Conservation (phyloP, 2,888 invertebrate genomes). For the Azorinus chamasolen region DNA sequence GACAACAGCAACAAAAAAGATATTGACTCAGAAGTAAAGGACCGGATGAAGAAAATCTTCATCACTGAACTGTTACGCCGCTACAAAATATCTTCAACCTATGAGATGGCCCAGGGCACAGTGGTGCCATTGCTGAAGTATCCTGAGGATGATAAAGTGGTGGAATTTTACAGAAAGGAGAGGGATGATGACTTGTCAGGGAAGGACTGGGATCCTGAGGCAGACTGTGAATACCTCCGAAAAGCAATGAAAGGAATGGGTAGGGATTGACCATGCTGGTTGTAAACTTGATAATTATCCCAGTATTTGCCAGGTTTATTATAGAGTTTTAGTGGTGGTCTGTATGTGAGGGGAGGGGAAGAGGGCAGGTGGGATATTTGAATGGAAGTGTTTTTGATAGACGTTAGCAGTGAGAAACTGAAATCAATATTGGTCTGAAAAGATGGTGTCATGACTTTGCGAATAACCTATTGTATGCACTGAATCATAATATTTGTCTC, state of each 20-base stretch:
- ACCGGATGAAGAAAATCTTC: conserved; percentile 72
- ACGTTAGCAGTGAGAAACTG: no score
- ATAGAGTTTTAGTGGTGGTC: no score
- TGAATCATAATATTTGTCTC: no score
- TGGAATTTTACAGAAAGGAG: conserved; percentile 37
- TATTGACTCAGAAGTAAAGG: conserved; percentile 69
- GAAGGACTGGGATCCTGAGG: conserved; percentile 77
- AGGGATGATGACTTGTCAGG: conserved; percentile 57
- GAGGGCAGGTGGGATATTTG: no score
- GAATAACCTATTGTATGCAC: no score
- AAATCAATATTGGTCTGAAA: no score
- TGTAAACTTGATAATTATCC: no score
- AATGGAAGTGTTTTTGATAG: no score
- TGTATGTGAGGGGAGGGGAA: no score
- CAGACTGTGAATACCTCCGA: conserved; percentile 77
- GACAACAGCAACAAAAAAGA: conserved; percentile 19
- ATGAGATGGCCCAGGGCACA: conserved; percentile 82
- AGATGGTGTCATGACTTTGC: no score
- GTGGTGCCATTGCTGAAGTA: conserved; percentile 75
- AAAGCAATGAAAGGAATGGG: conserved; percentile 84
- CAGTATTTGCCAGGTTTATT: no score
- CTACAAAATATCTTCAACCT: conserved; percentile 79
- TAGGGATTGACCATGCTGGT: conserved; percentile 38
- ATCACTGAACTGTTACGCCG: conserved; percentile 79
- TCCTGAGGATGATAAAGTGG: conserved; percentile 65